Conservation (phyloP, 2,797 vertebrate genomes). For the Enteromius trimaculatus region DNA sequence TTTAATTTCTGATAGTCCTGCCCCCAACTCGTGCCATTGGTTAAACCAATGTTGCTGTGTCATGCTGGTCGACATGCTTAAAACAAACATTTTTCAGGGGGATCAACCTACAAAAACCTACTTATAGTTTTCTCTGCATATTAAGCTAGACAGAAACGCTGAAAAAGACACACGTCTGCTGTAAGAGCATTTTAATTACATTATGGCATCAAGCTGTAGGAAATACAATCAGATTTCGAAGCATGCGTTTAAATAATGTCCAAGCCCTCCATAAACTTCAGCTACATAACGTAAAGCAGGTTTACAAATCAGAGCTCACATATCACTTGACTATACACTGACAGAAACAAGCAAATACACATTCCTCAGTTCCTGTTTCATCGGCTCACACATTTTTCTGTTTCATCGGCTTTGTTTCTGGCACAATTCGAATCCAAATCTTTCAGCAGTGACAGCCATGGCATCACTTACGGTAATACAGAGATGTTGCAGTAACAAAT, state of each 20-base stretch:
- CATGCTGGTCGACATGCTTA: neutral
- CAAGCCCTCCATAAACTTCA: neutral
- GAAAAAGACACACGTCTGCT: neutral
- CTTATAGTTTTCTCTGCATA: neutral
- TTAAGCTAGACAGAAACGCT: neutral
- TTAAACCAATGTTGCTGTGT: neutral
- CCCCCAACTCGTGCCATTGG: neutral
- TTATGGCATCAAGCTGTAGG: neutral
- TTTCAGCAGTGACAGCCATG: neutral
- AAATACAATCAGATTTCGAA: neutral
- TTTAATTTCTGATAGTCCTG: neutral
- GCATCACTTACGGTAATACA: neutral
- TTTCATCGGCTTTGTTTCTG: conserved; percentile 10
- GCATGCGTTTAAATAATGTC: neutral
- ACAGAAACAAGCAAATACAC: conserved; percentile 52
- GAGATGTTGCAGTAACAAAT: neutral
- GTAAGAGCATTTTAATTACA: neutral
- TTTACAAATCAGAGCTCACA: conserved; percentile 5
- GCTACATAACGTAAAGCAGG: neutral
- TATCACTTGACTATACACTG: conserved; percentile 30
- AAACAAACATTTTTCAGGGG: conserved; percentile 11
- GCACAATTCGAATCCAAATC: neutral
- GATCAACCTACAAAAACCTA: neutral
- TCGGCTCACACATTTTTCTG: neutral
- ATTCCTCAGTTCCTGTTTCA: neutral